A percentile compares a stretch with the other conserved stretches of the same genome.
phyloP scores from a whole-genome alignment of 2,797 vertebrate species.

The Sciurus vulgaris region DNA sequence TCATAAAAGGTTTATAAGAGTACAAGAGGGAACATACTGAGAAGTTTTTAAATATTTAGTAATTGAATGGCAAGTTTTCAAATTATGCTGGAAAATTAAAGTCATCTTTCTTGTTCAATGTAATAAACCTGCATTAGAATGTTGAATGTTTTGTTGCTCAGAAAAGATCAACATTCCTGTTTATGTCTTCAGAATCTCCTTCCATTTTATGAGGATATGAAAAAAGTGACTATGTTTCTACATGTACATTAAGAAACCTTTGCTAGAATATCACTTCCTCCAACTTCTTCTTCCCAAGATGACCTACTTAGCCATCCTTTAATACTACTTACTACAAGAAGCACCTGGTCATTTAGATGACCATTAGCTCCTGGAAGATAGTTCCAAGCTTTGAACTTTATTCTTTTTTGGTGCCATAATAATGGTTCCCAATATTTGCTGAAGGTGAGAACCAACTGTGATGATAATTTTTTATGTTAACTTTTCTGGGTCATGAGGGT shows the following conservation, averaged over 20 bases:
- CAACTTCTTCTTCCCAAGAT: not conserved
- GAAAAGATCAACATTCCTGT: conserved; percentile 44
- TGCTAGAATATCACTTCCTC: conserved; percentile 23
- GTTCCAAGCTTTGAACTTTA: not conserved
- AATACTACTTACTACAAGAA: not conserved
- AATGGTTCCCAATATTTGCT: not conserved
- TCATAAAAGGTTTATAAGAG: conserved; percentile 82
- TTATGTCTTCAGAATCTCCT: conserved; percentile 42
- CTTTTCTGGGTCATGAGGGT: not conserved
- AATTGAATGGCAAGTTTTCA: conserved; percentile 82
- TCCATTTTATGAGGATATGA: not conserved
- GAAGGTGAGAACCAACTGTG: not conserved
- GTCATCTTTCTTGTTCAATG: conserved; percentile 72
- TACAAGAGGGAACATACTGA: conserved; percentile 69
- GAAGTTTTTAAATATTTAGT: conserved; percentile 83
- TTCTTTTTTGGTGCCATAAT: not conserved
- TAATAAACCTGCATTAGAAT: conserved; percentile 56
- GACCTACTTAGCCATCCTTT: not conserved
- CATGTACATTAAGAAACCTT: not conserved
- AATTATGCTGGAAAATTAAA: conserved; percentile 82
- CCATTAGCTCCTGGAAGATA: not conserved
- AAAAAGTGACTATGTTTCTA: conserved; percentile 32
- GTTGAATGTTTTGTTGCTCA: conserved; percentile 67
- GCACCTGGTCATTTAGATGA: not conserved
- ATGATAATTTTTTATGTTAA: not conserved